Conservation (phyloP, 1,140 invertebrate species). For the Matsumurasca onukii region DNA sequence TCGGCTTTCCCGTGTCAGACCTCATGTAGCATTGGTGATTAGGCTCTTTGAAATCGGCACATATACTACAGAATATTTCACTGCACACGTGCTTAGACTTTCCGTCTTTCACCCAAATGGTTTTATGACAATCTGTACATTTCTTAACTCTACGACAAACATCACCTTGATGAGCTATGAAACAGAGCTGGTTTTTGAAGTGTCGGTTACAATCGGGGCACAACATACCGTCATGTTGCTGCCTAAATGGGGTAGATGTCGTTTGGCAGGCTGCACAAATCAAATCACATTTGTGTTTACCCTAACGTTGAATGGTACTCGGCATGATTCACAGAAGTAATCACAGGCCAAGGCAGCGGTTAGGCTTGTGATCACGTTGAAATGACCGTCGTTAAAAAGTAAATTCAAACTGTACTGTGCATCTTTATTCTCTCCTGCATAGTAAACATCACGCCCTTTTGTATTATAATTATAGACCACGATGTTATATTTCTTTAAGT, state of each 20-base stretch:
- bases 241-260: neutral
- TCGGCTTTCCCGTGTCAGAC: too few relatives aligned
- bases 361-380: conserved; percentile 13
- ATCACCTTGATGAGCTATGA: neutral
- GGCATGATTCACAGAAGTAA: conserved; percentile 20
- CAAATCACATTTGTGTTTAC: conserved; percentile 6
- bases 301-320: neutral
- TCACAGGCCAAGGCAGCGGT: conserved; percentile 14
- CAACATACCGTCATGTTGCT: neutral
- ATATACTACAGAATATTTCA: too few relatives aligned
- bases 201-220: too few relatives aligned
- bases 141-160: conserved; percentile 5
- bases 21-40: too few relatives aligned
- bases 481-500: too few relatives aligned
- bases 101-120: neutral
- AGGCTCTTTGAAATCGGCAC: neutral
- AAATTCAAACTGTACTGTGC: conserved; percentile 7
- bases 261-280: neutral
- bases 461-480: too few relatives aligned
- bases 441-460: too few relatives aligned
- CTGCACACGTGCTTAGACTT: too few relatives aligned
- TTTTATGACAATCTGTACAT: conserved; percentile 19
- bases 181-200: too few relatives aligned
- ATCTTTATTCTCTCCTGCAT: too few relatives aligned
- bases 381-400: conserved; percentile 11